A percentile compares a stretch with the other conserved stretches of the same genome.
Evolutionary conservation across 2,888 invertebrate species (phyloP).

Genomic region (Graphium colonna): DNA sequence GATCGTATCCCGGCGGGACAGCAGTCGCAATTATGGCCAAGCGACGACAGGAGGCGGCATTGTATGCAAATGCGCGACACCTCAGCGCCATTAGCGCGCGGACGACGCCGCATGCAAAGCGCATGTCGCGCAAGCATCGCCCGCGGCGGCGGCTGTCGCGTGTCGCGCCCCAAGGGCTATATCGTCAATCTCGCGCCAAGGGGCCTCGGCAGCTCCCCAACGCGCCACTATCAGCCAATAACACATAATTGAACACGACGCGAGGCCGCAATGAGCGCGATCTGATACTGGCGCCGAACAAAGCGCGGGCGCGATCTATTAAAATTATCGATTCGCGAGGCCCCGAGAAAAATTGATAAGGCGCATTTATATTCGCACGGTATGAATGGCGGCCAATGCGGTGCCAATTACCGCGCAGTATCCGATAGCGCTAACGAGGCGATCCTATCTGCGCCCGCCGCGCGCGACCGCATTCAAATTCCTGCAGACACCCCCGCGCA

Average conservation of each 20-base stretch:
- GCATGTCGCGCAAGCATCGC: not conserved
- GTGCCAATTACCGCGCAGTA: slow-evolving; percentile 75
- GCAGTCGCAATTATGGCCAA: too few relatives aligned
- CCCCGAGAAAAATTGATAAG: slow-evolving; percentile 45
- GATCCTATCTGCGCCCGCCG: slow-evolving; percentile 60
- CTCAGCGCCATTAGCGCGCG: slow-evolving; percentile 25
- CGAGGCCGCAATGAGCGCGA: slow-evolving; percentile 9
- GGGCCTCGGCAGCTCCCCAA: too few relatives aligned
- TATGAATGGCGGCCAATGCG: slow-evolving; percentile 44
- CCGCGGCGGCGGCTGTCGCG: not conserved
- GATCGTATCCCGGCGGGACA: slow-evolving; percentile 5
- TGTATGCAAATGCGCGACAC: slow-evolving; percentile 49
- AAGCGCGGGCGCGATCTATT: slow-evolving; percentile 30
- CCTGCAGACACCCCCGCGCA: slow-evolving; percentile 55
- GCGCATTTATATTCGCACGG: slow-evolving; percentile 33
- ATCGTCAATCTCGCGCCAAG: too few relatives aligned
- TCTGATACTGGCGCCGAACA: slow-evolving; percentile 16
- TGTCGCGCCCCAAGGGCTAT: not conserved
- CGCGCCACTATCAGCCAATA: not conserved
- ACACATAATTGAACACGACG: not conserved
- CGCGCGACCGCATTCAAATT: slow-evolving; percentile 61
- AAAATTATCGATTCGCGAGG: slow-evolving; percentile 36
- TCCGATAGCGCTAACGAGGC: slow-evolving; percentile 77
- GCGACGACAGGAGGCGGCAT: too few relatives aligned
- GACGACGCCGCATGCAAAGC: not conserved